phyloP scores from a whole-genome alignment of 2,113 vertebrate species.

The Trichomycterus rosablanca region DNA sequence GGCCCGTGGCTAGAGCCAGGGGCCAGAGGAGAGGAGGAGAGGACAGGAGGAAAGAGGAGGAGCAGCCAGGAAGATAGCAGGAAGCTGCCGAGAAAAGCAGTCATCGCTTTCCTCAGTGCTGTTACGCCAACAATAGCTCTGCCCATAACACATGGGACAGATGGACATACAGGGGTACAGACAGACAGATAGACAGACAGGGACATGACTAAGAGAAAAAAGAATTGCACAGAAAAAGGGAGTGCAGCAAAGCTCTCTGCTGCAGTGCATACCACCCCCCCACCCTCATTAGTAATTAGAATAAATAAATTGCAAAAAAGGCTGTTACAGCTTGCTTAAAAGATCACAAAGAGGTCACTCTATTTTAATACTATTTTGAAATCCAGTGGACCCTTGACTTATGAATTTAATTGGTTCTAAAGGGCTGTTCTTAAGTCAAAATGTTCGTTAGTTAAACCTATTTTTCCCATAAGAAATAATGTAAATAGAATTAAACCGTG shows the following conservation, averaged over 20 bases:
- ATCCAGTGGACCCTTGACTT: too few species aligned
- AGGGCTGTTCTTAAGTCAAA: too few species aligned
- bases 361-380: too few species aligned
- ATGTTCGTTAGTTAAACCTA: too few species aligned
- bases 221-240: constrained; percentile 24
- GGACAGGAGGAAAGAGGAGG: constrained; percentile 74
- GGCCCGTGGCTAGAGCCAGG: constrained; percentile 77
- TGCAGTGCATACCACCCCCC: constrained; percentile 15
- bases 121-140: constrained; percentile 20
- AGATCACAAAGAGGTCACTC: too few species aligned
- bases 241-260: constrained; percentile 34
- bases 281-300: not conserved
- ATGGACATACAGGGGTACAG: constrained; percentile 13
- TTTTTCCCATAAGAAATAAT: too few species aligned
- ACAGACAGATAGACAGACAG: constrained; percentile 28
- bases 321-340: too few species aligned
- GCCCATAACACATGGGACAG: constrained; percentile 32
- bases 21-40: constrained; percentile 82
- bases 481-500: too few species aligned
- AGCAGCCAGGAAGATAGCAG: constrained; percentile 68
- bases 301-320: too few species aligned
- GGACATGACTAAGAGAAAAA: constrained; percentile 19
- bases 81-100: constrained; percentile 39
- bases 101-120: constrained; percentile 11
- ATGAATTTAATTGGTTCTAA: too few species aligned